phyloP scores from a whole-genome alignment of 2,797 vertebrate species.

The Microtus agrestis region DNA sequence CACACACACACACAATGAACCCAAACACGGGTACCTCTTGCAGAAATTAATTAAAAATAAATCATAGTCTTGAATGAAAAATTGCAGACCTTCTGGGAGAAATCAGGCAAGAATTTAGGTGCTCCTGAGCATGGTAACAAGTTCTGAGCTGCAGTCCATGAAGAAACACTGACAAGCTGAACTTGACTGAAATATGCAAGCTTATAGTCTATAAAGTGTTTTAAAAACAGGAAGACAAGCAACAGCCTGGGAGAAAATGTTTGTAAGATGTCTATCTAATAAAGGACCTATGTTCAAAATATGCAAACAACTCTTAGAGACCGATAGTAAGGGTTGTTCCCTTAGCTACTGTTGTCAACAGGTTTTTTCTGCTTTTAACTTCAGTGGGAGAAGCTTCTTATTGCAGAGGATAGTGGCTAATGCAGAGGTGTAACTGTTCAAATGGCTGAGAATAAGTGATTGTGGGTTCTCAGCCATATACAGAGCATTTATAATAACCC shows the following conservation, averaged over 20 bases:
- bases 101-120: not conserved
- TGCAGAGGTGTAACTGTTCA: not conserved
- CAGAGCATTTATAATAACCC: not conserved
- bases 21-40: not conserved
- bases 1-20: not conserved
- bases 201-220: not conserved
- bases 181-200: not conserved
- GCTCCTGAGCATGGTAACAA: not conserved
- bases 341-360: too few relatives aligned
- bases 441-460: not conserved
- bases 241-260: not conserved
- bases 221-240: not conserved
- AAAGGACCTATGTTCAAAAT: not conserved
- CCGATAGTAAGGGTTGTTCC: too few relatives aligned
- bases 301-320: not conserved
- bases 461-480: not conserved
- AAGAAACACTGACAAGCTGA: not conserved
- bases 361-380: not conserved
- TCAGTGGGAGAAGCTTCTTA: not conserved
- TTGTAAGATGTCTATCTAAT: not conserved
- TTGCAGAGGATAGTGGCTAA: not conserved
- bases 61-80: not conserved
- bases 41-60: constrained; percentile 26
- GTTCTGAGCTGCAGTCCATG: not conserved
- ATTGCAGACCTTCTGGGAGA: not conserved